Percentiles rank a stretch among this genome's conserved stretches.
Conservation (phyloP, 2,113 vertebrate species). For the Pogonocichla stellata region DNA sequence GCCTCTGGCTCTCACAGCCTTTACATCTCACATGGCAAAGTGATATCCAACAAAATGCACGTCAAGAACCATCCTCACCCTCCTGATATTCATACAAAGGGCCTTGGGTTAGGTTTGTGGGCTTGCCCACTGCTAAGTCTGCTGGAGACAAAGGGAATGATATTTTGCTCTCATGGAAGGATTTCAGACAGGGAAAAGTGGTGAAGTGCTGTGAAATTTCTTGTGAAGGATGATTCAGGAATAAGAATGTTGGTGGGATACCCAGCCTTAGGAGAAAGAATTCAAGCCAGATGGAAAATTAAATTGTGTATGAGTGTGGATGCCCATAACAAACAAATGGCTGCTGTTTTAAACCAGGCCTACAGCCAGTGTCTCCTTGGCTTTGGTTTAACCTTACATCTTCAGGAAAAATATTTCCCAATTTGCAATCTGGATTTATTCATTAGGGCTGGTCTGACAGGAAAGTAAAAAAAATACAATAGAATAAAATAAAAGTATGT, state of each 20-base stretch:
- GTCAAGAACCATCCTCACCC: background rate
- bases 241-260: background rate
- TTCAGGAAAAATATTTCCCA: background rate
- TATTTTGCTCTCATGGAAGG: accelerated
- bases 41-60: background rate
- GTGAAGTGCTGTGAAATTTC: background rate
- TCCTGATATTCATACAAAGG: background rate
- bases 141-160: background rate
- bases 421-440: background rate
- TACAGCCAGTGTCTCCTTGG: background rate
- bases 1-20: background rate
- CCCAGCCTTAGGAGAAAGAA: background rate
- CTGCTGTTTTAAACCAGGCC: background rate
- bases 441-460: background rate
- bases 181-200: background rate
- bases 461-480: background rate
- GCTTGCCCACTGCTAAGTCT: background rate
- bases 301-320: background rate
- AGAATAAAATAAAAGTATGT: background rate
- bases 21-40: background rate
- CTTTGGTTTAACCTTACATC: accelerated
- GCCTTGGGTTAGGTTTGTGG: background rate
- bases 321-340: background rate
- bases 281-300: background rate
- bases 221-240: background rate